Evolutionary conservation across 1,140 invertebrate species (phyloP).

Genomic region (Drosophila suzukii): DNA sequence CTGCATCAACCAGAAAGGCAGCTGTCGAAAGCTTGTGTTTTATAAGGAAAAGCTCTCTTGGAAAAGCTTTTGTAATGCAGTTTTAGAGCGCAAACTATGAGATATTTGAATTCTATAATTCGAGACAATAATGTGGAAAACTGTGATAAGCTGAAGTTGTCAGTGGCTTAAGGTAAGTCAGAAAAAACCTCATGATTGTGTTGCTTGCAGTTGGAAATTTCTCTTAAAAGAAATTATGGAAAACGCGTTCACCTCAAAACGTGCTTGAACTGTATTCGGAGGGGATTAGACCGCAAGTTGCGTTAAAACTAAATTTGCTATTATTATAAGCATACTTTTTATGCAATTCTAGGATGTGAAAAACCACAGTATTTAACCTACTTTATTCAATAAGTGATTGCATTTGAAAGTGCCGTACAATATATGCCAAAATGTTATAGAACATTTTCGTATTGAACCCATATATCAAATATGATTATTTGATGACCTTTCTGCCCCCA

Average conservation of each 20-base stretch:
- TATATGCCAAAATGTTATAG: constrained; percentile 4
- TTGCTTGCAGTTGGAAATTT: neutral
- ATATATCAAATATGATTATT: constrained; percentile 41
- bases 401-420: neutral
- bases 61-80: constrained; percentile 48
- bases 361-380: neutral
- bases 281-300: constrained; percentile 1
- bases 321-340: neutral
- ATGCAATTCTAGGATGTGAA: neutral
- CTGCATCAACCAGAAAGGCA: constrained; percentile 10
- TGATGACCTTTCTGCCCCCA: constrained; percentile 20
- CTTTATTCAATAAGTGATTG: no score
- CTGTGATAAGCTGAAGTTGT: neutral
- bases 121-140: constrained; percentile 12
- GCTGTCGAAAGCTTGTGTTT: constrained; percentile 37
- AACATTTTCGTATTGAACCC: neutral
- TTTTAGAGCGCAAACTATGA: constrained; percentile 29
- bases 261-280: constrained; percentile 3
- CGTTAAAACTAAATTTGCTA: neutral
- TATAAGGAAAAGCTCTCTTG: constrained; percentile 26
- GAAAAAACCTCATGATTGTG: neutral
- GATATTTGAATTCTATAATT: constrained; percentile 1
- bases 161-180: neutral
- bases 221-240: neutral
- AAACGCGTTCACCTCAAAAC: constrained; percentile 8